A percentile compares a stretch with the other conserved stretches of the same genome.
These are phyloP conservation scores for Scarus forsteni DNA, from an alignment of 2,797 vertebrate genomes.

Conservation along the genomic window DNA sequence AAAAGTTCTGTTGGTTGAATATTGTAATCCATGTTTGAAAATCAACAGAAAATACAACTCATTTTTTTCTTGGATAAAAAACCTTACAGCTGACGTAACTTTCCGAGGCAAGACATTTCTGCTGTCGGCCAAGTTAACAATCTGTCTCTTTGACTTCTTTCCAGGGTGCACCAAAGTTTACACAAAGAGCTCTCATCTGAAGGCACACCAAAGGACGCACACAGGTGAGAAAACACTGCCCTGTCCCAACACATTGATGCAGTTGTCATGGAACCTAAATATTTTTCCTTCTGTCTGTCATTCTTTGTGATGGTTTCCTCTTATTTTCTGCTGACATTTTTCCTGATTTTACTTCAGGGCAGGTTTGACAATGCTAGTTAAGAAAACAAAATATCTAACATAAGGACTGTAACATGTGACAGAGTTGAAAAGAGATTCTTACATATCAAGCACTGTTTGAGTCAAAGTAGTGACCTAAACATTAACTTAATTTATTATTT, in stretches of 20 bases:
- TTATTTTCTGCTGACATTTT: not conserved
- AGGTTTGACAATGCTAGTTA: too few relatives aligned
- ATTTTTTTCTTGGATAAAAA: not conserved
- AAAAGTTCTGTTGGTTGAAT: too few relatives aligned
- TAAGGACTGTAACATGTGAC: too few relatives aligned
- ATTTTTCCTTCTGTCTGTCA: not conserved
- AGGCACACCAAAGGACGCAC: conserved; percentile 94
- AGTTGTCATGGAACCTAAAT: not conserved
- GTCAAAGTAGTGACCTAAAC: too few relatives aligned
- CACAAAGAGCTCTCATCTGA: conserved; percentile 96
- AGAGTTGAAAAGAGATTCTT: too few relatives aligned
- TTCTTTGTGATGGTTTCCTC: not conserved
- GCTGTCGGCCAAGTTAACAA: not conserved
- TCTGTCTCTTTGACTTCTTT: conserved; percentile 36
- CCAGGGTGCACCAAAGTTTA: conserved; percentile 94
- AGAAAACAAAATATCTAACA: too few relatives aligned
- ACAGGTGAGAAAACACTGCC: conserved; percentile 85
- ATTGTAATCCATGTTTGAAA: not conserved
- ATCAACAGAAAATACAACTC: not conserved
- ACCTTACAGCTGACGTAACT: not conserved
- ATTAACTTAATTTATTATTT: too few relatives aligned
- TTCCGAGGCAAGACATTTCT: not conserved
- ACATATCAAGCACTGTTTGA: too few relatives aligned
- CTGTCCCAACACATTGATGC: not conserved
- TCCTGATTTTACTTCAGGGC: not conserved